Conservation (phyloP, 2,113 vertebrate species). For the Brachypodius melanocephalos region DNA sequence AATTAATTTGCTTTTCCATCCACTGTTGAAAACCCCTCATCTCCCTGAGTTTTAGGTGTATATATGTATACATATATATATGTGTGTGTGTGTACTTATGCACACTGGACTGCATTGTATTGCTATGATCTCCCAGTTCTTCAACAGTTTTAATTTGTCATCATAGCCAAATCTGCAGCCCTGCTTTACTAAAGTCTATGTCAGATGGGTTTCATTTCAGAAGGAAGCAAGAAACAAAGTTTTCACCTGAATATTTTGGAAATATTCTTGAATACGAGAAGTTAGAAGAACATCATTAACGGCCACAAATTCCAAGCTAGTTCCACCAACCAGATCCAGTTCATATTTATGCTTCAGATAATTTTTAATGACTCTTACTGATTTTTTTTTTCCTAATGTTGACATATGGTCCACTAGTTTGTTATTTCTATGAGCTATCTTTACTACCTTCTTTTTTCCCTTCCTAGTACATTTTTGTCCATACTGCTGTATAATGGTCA, state of each 20-base stretch:
- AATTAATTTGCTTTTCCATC: neutral
- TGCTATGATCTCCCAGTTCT: neutral
- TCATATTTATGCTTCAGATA: neutral
- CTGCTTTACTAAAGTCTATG: neutral
- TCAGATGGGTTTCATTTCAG: neutral
- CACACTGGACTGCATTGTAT: neutral
- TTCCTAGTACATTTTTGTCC: neutral
- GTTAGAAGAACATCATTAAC: neutral
- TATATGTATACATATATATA: neutral
- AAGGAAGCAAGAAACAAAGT: neutral
- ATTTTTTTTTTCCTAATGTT: neutral
- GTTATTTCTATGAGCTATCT: neutral
- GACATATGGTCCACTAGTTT: neutral
- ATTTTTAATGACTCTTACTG: neutral
- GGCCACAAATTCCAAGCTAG: neutral
- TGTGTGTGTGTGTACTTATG: accelerated
- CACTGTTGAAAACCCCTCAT: neutral
- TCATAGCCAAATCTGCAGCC: neutral
- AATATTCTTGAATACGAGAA: neutral
- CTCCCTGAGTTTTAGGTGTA: neutral
- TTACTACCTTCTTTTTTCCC: neutral
- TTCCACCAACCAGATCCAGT: neutral
- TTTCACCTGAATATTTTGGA: neutral
- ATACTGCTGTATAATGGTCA: neutral
- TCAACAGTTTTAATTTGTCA: neutral